Evolutionary conservation across 1,140 invertebrate genomes (phyloP).

Genomic region (Drosophila truncata): DNA sequence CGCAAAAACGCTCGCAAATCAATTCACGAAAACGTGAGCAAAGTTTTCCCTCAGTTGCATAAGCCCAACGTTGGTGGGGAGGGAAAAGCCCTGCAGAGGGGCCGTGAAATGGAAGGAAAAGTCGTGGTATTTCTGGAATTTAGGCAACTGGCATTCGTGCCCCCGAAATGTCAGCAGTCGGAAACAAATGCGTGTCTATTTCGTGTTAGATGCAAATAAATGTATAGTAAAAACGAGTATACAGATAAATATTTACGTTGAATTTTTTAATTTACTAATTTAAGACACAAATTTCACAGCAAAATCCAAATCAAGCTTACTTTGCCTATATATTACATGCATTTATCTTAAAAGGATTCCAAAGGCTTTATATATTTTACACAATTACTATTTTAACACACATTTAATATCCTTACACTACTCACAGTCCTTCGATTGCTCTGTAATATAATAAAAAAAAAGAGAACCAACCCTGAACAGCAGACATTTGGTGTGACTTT

Average conservation of each 20-base stretch:
- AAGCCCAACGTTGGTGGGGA: conserved; percentile 22
- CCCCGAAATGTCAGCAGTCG: conserved; percentile 36
- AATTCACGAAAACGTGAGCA: conserved; percentile 71
- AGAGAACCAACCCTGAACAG: neutral
- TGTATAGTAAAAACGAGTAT: conserved; percentile 3
- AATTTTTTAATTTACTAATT: neutral
- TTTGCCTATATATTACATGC: neutral
- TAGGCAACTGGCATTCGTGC: conserved; percentile 57
- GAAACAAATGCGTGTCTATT: conserved; percentile 66
- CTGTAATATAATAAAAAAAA: neutral
- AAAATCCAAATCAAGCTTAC: neutral
- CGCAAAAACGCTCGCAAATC: conserved; percentile 64
- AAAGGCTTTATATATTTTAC: neutral
- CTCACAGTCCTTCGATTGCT: neutral
- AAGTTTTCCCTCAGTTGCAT: conserved; percentile 61
- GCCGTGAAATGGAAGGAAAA: conserved; percentile 28
- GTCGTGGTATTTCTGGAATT: conserved; percentile 75
- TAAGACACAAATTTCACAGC: neutral
- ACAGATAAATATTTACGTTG: neutral
- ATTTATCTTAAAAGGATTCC: neutral
- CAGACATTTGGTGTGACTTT: conserved; percentile 24
- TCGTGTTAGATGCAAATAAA: conserved; percentile 69
- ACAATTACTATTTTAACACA: neutral
- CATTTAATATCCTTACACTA: too few species aligned
- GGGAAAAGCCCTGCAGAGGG: conserved; percentile 2